phyloP scores from a whole-genome alignment of 2,888 invertebrate species.

The Lasioglossum zephyrum region DNA sequence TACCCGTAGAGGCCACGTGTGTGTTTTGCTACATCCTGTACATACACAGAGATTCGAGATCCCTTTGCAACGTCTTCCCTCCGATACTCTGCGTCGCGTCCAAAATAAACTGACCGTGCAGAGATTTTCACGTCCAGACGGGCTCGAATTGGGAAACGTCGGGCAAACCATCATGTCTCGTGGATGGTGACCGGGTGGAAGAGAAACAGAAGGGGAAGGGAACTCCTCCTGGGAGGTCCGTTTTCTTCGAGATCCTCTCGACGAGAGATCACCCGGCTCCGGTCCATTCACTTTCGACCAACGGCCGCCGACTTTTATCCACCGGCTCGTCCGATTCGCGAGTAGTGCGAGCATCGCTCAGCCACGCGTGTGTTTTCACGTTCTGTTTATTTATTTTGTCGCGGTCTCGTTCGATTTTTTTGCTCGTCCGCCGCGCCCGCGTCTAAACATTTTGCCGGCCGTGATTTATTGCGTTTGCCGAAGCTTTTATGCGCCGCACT shows the following conservation, averaged over 20 bases:
- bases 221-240: constrained; percentile 53
- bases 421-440: background rate
- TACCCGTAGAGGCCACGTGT: background rate
- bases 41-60: no score
- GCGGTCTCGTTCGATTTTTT: background rate
- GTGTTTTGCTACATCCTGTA: background rate
- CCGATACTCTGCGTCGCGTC: constrained; percentile 40
- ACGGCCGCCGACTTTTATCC: constrained; percentile 57
- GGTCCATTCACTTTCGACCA: constrained; percentile 61
- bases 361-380: constrained; percentile 34
- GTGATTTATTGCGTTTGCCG: constrained; percentile 36
- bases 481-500: constrained; percentile 5
- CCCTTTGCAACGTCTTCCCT: constrained; percentile 15
- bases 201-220: constrained; percentile 35
- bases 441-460: constrained; percentile 17
- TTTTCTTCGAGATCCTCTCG: constrained; percentile 45
- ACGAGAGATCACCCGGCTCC: constrained; percentile 27
- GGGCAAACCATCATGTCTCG: constrained; percentile 22
- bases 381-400: constrained; percentile 45
- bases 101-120: constrained; percentile 74
- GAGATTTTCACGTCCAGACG: constrained; percentile 70
- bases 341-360: constrained; percentile 22
- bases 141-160: constrained; percentile 70
- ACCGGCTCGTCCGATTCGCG: constrained; percentile 6
- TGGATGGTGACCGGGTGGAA: background rate